Conservation (phyloP, 2,797 vertebrate genomes). For the Pangasius djambal region DNA sequence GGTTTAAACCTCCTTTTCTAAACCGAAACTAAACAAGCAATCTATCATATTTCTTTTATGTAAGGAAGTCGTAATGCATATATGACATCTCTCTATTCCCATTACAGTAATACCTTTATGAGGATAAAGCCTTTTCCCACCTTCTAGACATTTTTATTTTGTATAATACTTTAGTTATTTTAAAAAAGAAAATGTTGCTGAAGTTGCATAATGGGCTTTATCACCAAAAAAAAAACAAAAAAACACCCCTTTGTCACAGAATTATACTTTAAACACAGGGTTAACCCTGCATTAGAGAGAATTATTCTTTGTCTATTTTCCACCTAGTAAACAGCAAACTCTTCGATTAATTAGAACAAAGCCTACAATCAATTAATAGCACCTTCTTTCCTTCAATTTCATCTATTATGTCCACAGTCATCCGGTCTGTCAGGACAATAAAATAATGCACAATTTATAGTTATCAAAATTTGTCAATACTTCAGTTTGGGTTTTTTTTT, state of each 20-base stretch:
- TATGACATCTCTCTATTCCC: neutral
- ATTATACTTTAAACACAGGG: neutral
- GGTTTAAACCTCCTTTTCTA: neutral
- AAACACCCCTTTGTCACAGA: neutral
- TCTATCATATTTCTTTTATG: neutral
- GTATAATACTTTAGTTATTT: conserved; percentile 28
- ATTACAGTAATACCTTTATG: too few relatives aligned
- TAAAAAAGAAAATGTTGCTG: conserved; percentile 56
- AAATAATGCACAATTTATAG: conserved; percentile 7
- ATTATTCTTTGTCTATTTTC: neutral
- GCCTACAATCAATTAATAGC: conserved; percentile 35
- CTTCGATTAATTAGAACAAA: conserved; percentile 38
- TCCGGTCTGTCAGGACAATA: conserved; percentile 42
- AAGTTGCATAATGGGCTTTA: conserved; percentile 50
- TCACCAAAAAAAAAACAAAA: conserved; percentile 24
- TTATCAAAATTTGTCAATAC: neutral
- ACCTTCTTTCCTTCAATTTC: conserved; percentile 38
- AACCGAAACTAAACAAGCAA: neutral
- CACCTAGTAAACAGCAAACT: conserved; percentile 10
- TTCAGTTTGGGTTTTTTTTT: neutral
- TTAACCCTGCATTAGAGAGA: conserved; percentile 31
- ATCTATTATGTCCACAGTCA: conserved; percentile 48
- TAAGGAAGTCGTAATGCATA: neutral
- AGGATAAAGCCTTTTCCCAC: neutral
- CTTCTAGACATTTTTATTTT: neutral